Evolutionary conservation across 2,888 invertebrate species (phyloP), one percentile per base, ranked within the genome.

Genomic region (Aphelenchoides bicaudatus): DNA sequence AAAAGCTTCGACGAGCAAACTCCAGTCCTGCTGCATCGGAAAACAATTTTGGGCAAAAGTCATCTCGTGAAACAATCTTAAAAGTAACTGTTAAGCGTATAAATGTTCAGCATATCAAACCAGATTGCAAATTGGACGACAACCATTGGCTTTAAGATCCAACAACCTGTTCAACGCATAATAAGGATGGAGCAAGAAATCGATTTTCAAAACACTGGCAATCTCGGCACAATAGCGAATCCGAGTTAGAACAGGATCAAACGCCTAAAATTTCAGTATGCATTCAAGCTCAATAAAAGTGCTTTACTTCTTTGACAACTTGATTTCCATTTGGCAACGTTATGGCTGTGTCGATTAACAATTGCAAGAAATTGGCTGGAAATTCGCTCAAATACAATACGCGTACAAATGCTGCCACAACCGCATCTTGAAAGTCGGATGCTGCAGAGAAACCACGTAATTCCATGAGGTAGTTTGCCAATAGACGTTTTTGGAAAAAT

Each of bases 1-100:
- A 84, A 78, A 87, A 90, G 57, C 90, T 88, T 47, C 88, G 86
- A 52, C 87, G 85, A 0, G 89, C 87, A 58, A 93, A 84, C 81
- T 96, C 94, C 39, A 91, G 84, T 0, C 94, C 94, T 0, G 85
- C 84, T 4, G 88, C 88, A 4, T 31, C 28, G 23, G 57, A 62
- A 21, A 49, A 16, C 21, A 54, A 4, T 2, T 29, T 47, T 10
- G 69, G 69, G 3, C 52, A 37, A 39, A 70, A 69, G 47, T 69
- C 69, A 5, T 34, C 1, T 1, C 67, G 59, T 30, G 37, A 25
- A 8, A 61, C 60, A 21, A 69, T 19, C 67, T 67, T 27, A 53
- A 59, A 56, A 25, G 28, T 28, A 25, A 2, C 27, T 21, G 39
- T 29, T 27, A 4, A 52, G 28, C 19, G 13, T 10, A n/a, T 59